Evolutionary conservation across 2,113 vertebrate species (phyloP).

Genomic region (Trochalopteron elliotii): DNA sequence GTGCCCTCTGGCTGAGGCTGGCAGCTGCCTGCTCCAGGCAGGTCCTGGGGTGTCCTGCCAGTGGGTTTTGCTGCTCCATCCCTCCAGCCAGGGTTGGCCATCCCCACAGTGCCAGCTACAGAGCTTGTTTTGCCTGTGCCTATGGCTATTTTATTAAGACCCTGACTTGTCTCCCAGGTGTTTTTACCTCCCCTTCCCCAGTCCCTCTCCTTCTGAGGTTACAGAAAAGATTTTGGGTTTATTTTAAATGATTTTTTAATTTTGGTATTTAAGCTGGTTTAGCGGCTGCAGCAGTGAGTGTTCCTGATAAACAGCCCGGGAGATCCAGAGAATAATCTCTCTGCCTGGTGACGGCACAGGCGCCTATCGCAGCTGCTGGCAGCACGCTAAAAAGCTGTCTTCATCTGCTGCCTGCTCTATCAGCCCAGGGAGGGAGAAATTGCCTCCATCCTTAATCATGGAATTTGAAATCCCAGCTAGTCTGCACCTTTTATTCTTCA

Average conservation of each 20-base stretch:
- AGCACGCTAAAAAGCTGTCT: constrained; percentile 61
- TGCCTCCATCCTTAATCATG: constrained; percentile 69
- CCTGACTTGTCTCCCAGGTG: background rate
- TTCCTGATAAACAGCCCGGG: constrained; percentile 76
- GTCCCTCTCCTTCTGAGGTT: background rate
- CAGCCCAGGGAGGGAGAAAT: constrained; percentile 56
- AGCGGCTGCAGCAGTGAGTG: constrained; percentile 49
- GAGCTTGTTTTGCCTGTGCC: background rate
- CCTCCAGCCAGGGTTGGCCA: background rate
- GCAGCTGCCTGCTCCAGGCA: background rate
- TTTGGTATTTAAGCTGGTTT: constrained; percentile 66
- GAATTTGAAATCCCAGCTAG: constrained; percentile 74
- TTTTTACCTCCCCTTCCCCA: background rate
- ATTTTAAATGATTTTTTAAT: constrained; percentile 28
- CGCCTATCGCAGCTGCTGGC: constrained; percentile 72
- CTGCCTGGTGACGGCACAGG: constrained; percentile 63
- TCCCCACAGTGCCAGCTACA: background rate
- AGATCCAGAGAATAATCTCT: constrained; percentile 68
- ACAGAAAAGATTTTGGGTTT: background rate
- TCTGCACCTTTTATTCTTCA: constrained; percentile 58
- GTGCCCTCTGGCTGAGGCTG: background rate
- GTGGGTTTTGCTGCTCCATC: background rate
- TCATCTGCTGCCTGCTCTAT: constrained; percentile 54
- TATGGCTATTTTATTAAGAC: background rate
- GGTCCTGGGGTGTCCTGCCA: background rate